Base-by-base conservation (phyloP, 1,140 invertebrate species). In the Platyscapa corneri region DNA sequence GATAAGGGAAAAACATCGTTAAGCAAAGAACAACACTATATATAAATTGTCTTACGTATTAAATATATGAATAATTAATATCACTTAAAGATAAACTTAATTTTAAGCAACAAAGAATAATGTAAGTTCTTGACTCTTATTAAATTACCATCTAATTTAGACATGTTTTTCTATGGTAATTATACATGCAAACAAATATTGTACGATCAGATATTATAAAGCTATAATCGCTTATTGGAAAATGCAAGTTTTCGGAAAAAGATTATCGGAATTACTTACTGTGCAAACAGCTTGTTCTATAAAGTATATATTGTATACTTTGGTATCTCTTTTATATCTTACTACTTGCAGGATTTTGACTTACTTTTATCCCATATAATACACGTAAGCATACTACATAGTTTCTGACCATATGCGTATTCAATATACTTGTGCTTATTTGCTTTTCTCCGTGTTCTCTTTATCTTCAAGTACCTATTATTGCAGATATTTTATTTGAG, bases 181-280 rank as follows among this genome's bases (percentile, higher is more conserved):
- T 60, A 27, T 60, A 27, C 23, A 10, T 60, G 14, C 56, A 60
- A 2, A 23, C 23, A 23, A 27, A 60, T 23, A 60, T 18, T 53
- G 16, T 46, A 53, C 49, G 14, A 60, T 10, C 23, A 5, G 23
- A 6, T 10, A 14, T 60, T 14, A 60, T 60, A 42, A 30, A 23
- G 20, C 37, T 82, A 82, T 70, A 74, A 70, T 3, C 64, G 64
- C 64, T 32, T 5, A 2, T 32, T 70, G 14, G 12, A 60, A 53
- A 60, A 77, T 60, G 60, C 56, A 60, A 84, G 74, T 84, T 84
- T 77, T 84, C 78, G 67, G 64, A 84, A 70, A 60, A 78, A 84
- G 30, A 67, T 72, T 79, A 84, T 84, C 76, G 76, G 7, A 3
- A 49, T 78, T 84, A 84, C 72, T 84, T 84, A 84, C 14, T 34